These are phyloP conservation scores for Neomonachus schauinslandi DNA, from an alignment of 2,113 vertebrate genomes.

Conservation along the genomic window DNA sequence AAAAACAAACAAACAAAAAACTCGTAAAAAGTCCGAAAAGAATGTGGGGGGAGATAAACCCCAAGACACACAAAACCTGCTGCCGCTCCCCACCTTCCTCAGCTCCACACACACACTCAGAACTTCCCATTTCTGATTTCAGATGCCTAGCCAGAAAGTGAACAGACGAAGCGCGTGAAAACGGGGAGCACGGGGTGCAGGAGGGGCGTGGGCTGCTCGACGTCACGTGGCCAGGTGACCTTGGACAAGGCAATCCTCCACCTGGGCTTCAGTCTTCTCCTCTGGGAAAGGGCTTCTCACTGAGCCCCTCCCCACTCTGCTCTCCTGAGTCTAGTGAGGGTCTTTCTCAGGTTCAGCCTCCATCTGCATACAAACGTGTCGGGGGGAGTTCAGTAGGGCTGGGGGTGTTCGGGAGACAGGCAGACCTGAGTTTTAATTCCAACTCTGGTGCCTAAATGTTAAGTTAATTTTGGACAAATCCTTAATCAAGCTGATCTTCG, in stretches of 20 bases:
- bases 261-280: not conserved
- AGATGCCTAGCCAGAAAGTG: not conserved
- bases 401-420: not conserved
- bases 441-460: not conserved
- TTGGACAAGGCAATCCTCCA: not conserved
- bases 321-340: not conserved
- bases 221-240: not conserved
- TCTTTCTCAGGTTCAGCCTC: not conserved
- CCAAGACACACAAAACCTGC: no score
- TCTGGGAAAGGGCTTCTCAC: not conserved
- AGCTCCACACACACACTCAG: not conserved
- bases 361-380: accelerated
- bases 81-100: accelerated
- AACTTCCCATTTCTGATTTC: not conserved
- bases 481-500: not conserved
- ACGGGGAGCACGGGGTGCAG: accelerated
- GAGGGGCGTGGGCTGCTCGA: accelerated
- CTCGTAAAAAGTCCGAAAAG: accelerated
- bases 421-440: not conserved
- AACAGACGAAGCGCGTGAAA: accelerated
- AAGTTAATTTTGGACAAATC: not conserved
- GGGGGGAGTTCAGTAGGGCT: accelerated
- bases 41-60: no score
- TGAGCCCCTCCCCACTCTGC: not conserved
- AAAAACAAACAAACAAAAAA: not conserved